Conservation (phyloP, 2,888 invertebrate species). For the Mesoligia furuncula region DNA sequence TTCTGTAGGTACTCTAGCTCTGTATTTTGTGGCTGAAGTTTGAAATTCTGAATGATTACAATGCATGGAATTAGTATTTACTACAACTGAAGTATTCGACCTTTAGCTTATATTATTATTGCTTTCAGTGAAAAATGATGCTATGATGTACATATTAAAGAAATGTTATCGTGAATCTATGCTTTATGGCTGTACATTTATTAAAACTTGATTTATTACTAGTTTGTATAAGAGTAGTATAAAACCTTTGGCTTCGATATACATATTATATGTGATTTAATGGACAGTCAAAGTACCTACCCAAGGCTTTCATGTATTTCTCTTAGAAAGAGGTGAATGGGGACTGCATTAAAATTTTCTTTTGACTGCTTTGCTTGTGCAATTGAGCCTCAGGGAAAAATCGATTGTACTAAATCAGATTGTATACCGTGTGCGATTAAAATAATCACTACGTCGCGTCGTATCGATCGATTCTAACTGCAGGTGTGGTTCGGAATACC, state of each 20-base stretch:
- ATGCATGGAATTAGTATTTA: slow-evolving; percentile 12
- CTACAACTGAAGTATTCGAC: slow-evolving; percentile 1
- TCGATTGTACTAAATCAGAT: slow-evolving; percentile 31
- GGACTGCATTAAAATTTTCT: slow-evolving; percentile 2
- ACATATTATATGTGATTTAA: slow-evolving; percentile 10
- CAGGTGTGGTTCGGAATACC: neutral
- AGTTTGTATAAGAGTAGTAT: neutral
- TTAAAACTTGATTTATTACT: slow-evolving; percentile 28
- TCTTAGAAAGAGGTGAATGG: slow-evolving; percentile 8
- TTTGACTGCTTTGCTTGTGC: slow-evolving; percentile 6
- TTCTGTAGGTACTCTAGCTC: no score
- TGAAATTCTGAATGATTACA: neutral
- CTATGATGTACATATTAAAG: neutral
- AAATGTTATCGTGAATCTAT: neutral
- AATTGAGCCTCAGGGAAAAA: slow-evolving; percentile 28
- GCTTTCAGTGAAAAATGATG: slow-evolving; percentile 4
- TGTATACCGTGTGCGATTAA: slow-evolving; percentile 31
- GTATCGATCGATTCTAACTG: slow-evolving; percentile 22
- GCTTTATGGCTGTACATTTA: neutral
- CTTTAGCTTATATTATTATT: neutral
- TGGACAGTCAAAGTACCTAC: neutral
- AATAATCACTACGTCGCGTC: slow-evolving; percentile 35
- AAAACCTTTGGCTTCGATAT: slow-evolving; percentile 8
- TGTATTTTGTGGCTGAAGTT: no score
- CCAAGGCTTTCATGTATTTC: neutral